Evolutionary conservation across 2,888 invertebrate genomes (phyloP).

Genomic region (Pardosa pseudoannulata): DNA sequence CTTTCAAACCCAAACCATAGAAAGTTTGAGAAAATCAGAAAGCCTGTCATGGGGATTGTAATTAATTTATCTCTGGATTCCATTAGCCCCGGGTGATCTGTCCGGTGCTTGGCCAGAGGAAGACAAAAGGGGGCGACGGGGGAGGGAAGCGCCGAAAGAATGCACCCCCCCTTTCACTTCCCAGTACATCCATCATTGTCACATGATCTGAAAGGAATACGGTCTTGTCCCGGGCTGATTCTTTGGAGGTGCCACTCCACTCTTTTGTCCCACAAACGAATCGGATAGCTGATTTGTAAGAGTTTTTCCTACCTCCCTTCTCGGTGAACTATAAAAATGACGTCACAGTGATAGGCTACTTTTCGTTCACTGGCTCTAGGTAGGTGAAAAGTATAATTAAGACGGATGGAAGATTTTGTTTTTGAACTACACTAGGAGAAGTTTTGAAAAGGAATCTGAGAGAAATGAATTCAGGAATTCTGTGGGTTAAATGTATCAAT

Average conservation of each 20-base stretch:
- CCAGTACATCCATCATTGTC: neutral
- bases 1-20: neutral
- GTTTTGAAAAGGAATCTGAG: too few species aligned
- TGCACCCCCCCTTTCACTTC: neutral
- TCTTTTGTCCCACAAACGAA: neutral
- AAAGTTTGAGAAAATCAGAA: neutral
- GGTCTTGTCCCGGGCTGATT: neutral
- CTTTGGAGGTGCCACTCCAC: neutral
- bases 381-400: too few species aligned
- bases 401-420: too few species aligned
- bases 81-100: neutral
- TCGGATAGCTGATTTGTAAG: neutral
- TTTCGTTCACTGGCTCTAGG: too few species aligned
- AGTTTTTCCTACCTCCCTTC: too few species aligned
- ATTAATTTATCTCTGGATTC: neutral
- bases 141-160: neutral
- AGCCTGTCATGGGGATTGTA: neutral
- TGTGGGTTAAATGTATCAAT: too few species aligned
- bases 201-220: neutral
- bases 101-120: neutral
- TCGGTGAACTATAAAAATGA: too few species aligned
- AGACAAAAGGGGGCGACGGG: neutral
- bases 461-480: too few species aligned
- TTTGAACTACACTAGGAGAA: too few species aligned
- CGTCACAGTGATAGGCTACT: too few species aligned